Conservation (phyloP, 2,888 invertebrate genomes). For the Ametastegia equiseti region DNA sequence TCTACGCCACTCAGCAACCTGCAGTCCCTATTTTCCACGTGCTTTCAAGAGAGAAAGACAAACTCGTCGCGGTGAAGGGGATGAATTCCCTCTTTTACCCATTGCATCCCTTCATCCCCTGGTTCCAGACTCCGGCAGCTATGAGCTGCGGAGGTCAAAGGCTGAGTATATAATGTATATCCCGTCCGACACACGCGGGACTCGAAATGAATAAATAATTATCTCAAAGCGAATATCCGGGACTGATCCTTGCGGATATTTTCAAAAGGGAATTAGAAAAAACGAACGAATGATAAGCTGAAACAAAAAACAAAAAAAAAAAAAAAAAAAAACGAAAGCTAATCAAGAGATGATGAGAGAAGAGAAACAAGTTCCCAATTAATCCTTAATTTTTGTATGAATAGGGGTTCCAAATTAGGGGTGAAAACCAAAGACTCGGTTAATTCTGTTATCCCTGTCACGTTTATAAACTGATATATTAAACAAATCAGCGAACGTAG, state of each 20-base stretch:
- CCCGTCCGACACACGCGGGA: background rate
- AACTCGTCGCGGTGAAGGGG: background rate
- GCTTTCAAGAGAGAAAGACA: background rate
- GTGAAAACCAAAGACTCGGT: no score
- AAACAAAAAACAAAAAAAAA: background rate
- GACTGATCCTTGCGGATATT: background rate
- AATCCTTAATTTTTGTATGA: no score
- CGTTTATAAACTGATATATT: no score
- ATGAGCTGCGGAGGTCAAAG: constrained; percentile 5
- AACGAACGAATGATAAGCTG: background rate
- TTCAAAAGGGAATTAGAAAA: background rate
- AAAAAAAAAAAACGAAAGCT: no score
- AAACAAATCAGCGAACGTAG: no score
- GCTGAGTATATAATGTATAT: background rate
- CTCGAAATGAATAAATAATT: constrained; percentile 15
- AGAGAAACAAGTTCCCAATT: no score
- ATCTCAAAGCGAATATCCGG: background rate
- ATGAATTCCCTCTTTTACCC: no score
- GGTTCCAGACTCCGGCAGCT: background rate
- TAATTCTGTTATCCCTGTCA: no score
- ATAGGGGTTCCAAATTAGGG: no score
- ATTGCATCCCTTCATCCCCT: background rate
- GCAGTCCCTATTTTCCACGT: background rate
- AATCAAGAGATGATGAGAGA: no score
- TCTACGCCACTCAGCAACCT: background rate